Base-by-base conservation (phyloP, 1,140 invertebrate species). In the Neuroterus valhalla region DNA sequence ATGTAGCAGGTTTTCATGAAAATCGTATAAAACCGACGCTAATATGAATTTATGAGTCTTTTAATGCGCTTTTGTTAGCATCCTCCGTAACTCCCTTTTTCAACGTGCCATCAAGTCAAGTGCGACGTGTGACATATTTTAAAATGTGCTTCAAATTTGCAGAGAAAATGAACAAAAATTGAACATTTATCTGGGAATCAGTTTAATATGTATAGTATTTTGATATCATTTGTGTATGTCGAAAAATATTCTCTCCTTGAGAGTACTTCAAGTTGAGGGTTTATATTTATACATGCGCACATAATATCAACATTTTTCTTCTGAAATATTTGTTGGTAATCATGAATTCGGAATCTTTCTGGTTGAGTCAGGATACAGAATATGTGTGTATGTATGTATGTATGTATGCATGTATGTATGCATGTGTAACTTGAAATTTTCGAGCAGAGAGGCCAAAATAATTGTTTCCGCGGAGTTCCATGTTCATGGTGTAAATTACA, bases 1-100 rank as follows among this genome's bases (percentile, higher is more conserved):
- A 79, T 79, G 77, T 81, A 77, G 78, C 79, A 77, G 77, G 75
- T 78, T 81, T 74, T 77, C 74, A 17, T 74, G 75, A 68, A 81
- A 78, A 78, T 77, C 75, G 73, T 77, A 76, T 66, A 71, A 75
- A 73, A 43, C 70, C 66, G 73, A 74, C 45, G 42, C 14, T 55
- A 55, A 55, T 55, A 55, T 55, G 52, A 55, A 55, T 55, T 55
- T 55, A 55, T 31, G 52, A 55, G 52, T 55, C 52, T 55, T 55
- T 55, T 55, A 55, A 55, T 55, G 52, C 23, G 52, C 52, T 55
- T 55, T 55, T 14, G 52, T 55, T 55, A 55, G 52, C 26, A 55
- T 11, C 52, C 52, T 55, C 5, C 52, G 52, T 55, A 55, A 55
- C 21, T 55, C 52, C 12, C 52, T 55, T 55, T 55, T 55, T 26